Evolutionary conservation across 37 sponge, comb jelly and placozoan species (phyloP), one percentile per base, ranked within the genome.

Genomic region (Dysidea cf. avara): DNA sequence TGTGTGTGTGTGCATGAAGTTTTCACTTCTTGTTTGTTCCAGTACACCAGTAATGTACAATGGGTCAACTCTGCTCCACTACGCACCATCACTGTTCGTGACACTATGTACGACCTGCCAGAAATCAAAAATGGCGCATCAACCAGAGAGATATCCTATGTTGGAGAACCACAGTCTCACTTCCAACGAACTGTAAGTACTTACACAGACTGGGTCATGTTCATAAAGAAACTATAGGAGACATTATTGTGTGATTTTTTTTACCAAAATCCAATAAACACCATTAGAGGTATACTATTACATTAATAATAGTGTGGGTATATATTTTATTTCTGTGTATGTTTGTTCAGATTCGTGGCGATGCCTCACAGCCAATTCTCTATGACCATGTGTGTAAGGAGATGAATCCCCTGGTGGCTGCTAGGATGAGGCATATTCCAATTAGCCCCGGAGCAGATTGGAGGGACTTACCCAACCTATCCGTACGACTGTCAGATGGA

Each of bases 341-440:
- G 16, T 4, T 46, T 17, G 7, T 68, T 21, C 56, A 90, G 86
- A 66, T 90, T 16, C 82, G 91, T 31, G 91, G 91, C 7, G 60
- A 65, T 2, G 61, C 80, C 7, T 25, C 53, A 29, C 86, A 90
- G 79, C 86, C 82, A 20, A 74, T 87, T 0, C 68, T 93, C 35
- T 68, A 72, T 56, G 96, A 95, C 53, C 96, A 95, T 78, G 83
- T 95, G 30, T 95, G 96, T 60, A 95, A 95, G 65, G 96, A 95
- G 81, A 95, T 95, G 96, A 84, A 83, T 55, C 80, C 92, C n/a
- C 77, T 95, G 58, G 92, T 87, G 31, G 92, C 88, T 20, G 83
- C 79, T 12, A 66, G 96, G 3, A 95, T 91, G 86, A 26, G 86
- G 38, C 70, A 87, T 80, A 95, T 95, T 33, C 96, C 96, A 0